These are phyloP conservation scores for Nezara viridula DNA, from an alignment of 2,888 invertebrate genomes.

Conservation along the genomic window DNA sequence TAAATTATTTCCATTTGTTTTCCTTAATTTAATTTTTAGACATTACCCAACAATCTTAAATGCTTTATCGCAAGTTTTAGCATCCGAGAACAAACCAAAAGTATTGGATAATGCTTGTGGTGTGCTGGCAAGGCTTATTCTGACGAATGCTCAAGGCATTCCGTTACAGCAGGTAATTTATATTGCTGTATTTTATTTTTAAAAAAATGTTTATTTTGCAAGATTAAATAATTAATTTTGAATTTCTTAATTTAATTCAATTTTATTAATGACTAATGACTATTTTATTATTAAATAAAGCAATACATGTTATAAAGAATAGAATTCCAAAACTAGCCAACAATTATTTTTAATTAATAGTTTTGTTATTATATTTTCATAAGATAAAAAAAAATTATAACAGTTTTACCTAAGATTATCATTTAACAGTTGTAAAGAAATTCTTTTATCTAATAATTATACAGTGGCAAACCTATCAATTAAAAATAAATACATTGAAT, in stretches of 20 bases:
- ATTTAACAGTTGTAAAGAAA: too few relatives aligned
- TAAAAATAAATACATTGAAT: too few relatives aligned
- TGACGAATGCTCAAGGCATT: conserved; percentile 75
- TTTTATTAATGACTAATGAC: too few relatives aligned
- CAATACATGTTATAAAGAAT: too few relatives aligned
- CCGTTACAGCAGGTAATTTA: conserved; percentile 77
- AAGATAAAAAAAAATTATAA: too few relatives aligned
- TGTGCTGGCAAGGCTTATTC: conserved; percentile 81
- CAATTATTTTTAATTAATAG: too few relatives aligned
- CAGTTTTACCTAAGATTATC: too few relatives aligned
- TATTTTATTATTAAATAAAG: too few relatives aligned
- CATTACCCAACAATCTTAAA: conserved; percentile 78
- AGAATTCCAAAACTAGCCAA: too few relatives aligned
- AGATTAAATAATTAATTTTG: not conserved
- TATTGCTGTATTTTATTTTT: not conserved
- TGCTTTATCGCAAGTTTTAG: conserved; percentile 77
- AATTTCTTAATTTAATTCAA: not conserved
- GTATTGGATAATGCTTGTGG: conserved; percentile 85
- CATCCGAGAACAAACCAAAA: conserved; percentile 76
- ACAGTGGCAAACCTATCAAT: too few relatives aligned
- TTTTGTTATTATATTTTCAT: too few relatives aligned
- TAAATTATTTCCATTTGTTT: conserved; percentile 49
- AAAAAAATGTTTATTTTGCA: not conserved
- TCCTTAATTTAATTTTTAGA: conserved; percentile 69
- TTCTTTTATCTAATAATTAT: too few relatives aligned